Conservation (phyloP, 2,888 invertebrate species). For the Venustoraphidia nigricollis region DNA sequence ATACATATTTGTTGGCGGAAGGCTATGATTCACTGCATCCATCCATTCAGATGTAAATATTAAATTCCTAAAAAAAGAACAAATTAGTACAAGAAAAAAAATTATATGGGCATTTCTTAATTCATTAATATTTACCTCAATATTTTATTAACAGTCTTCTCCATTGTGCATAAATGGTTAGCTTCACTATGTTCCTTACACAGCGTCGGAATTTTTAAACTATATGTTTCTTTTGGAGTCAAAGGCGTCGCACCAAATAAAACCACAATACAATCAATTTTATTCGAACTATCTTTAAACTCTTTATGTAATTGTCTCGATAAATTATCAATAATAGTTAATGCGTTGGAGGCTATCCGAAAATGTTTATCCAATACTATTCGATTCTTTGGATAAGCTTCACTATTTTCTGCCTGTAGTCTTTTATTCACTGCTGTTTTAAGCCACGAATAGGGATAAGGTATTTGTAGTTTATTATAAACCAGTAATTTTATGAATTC, state of each 20-base stretch:
- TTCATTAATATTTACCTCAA: slow-evolving; percentile 6
- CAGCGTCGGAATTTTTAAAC: slow-evolving; percentile 7
- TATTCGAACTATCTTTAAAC: slow-evolving; percentile 3
- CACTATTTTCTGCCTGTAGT: slow-evolving; percentile 15
- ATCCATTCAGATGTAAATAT: slow-evolving; percentile 31
- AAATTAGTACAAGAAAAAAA: background rate
- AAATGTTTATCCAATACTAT: slow-evolving; percentile 31
- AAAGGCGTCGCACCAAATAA: slow-evolving; percentile 7
- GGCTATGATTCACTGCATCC: slow-evolving; percentile 26
- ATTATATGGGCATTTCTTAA: background rate
- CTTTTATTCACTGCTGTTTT: slow-evolving; percentile 28
- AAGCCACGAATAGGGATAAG: slow-evolving; percentile 33
- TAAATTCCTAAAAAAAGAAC: slow-evolving; percentile 26
- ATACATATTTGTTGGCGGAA: slow-evolving; percentile 33
- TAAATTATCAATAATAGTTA: slow-evolving; percentile 31
- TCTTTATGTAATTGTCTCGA: slow-evolving; percentile 11
- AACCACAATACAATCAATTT: slow-evolving; percentile 5
- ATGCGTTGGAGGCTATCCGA: slow-evolving; percentile 27
- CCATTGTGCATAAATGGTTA: slow-evolving; percentile 7
- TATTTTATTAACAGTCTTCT: slow-evolving; percentile 8
- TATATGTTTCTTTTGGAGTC: slow-evolving; percentile 8
- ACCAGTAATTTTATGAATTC: slow-evolving; percentile 39
- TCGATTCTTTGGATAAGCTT: slow-evolving; percentile 20
- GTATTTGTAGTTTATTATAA: slow-evolving; percentile 40
- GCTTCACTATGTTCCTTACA: slow-evolving; percentile 6